phyloP scores from a whole-genome alignment of 2,888 invertebrate genomes.

The Heteropelma amictum region DNA sequence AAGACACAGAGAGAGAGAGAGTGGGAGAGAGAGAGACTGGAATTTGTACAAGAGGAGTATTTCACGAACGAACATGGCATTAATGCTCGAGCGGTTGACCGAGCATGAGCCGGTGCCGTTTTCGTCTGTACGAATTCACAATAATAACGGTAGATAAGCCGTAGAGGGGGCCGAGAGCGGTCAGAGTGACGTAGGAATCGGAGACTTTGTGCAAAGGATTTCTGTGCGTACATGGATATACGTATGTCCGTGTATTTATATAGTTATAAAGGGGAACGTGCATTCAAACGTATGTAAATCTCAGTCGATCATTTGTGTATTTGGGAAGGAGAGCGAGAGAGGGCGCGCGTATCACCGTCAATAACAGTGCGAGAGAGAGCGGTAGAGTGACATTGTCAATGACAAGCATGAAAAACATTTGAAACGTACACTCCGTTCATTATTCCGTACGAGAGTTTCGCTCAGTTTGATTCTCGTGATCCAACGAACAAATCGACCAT shows the following conservation, averaged over 20 bases:
- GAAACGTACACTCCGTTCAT: neutral
- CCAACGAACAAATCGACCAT: too few relatives aligned
- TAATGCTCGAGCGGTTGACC: slow-evolving; percentile 12
- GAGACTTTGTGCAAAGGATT: slow-evolving; percentile 8
- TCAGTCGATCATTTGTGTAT: too few relatives aligned
- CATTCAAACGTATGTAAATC: too few relatives aligned
- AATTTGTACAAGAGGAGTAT: slow-evolving; percentile 48
- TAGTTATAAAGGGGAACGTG: too few relatives aligned
- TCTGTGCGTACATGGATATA: too few relatives aligned
- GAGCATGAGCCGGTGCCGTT: slow-evolving; percentile 16
- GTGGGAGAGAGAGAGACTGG: slow-evolving; percentile 10
- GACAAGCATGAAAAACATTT: neutral
- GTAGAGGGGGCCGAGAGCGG: slow-evolving; percentile 17
- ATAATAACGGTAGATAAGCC: slow-evolving; percentile 21
- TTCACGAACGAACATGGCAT: slow-evolving; percentile 41
- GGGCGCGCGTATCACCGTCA: too few relatives aligned
- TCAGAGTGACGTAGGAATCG: slow-evolving; percentile 28
- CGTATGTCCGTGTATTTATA: too few relatives aligned
- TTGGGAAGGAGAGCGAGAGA: too few relatives aligned
- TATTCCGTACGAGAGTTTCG: neutral
- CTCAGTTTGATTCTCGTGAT: neutral
- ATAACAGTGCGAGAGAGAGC: neutral
- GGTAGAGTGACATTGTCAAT: neutral
- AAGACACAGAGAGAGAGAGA: neutral
- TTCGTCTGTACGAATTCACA: slow-evolving; percentile 8